These are phyloP conservation scores for Erebia epiphron DNA, from an alignment of 2,888 invertebrate genomes.

Conservation along the genomic window DNA sequence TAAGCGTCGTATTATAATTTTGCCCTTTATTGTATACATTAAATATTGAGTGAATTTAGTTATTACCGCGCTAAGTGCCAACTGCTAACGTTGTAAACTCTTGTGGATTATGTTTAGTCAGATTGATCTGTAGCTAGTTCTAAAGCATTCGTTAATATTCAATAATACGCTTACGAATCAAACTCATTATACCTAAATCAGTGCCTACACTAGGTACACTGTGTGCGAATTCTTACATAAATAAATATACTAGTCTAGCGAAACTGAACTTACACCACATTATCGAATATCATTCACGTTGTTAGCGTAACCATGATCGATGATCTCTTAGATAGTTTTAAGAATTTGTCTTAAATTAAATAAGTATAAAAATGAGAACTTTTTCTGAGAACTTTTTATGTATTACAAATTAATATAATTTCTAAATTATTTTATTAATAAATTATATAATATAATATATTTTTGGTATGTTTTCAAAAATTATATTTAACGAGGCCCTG, in stretches of 20 bases:
- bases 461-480: not conserved
- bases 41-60: too few relatives aligned
- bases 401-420: not conserved
- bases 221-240: not conserved
- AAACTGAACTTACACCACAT: not conserved
- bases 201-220: not conserved
- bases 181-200: not conserved
- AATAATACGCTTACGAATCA: not conserved
- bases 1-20: too few relatives aligned
- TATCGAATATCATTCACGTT: not conserved
- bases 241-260: not conserved
- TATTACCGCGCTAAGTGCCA: too few relatives aligned
- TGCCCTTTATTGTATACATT: not conserved
- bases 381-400: not conserved
- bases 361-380: not conserved
- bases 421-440: not conserved
- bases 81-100: too few relatives aligned
- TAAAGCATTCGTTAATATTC: not conserved
- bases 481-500: not conserved
- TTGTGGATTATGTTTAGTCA: not conserved
- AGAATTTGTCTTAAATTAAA: not conserved
- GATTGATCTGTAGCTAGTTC: not conserved
- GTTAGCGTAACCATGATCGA: too few relatives aligned
- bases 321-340: constrained; percentile 1
- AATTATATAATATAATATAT: not conserved